Evolutionary conservation across 2,113 vertebrate species (phyloP), one percentile per base, ranked within the genome.

Genomic region (Pelusios castaneus): DNA sequence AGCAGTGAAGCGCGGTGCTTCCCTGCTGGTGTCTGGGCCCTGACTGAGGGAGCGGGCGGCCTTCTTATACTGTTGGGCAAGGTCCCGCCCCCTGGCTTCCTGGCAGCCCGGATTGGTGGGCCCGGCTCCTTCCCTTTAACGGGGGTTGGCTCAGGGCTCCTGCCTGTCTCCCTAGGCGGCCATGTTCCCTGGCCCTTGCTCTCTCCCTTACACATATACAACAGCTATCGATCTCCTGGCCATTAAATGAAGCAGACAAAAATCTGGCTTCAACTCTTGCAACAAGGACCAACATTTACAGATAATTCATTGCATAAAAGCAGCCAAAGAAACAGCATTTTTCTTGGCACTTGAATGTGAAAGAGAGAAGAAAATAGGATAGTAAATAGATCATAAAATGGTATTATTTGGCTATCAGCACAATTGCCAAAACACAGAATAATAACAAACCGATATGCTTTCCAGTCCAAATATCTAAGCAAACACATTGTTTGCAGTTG

Each of bases 401-500:
- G 34, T 31, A 47, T 87, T 78, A 3, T 83, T 89, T 11, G 63
- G 3, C 3, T 67, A 80, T 7, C 79, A 70, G 38, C 79, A 70
- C 34, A 14, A 38, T 29, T 5, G 2, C 14, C 25, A 49, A 77
- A 22, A 67, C 4, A 73, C 19, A 76, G 73, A 80, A 13, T 75
- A 63, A 27, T 10, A 67, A 86, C 49, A 3, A 92, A 80, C 2
- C 92, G 2, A 60, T 55, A 76, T 82, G 56, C 67, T 79, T 82
- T 45, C 16, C 19, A 75, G 4, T 56, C 82, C 58, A 96, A 47
- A 49, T 52, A 87, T 7, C 75, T 58, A 80, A 73, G 29, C n/a
- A 84, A 31, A 56, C 80, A 47, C 2, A 0, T 0, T 29, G 27
- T 58, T 25, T 58, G 24, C 9, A 54, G 34, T 29, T 41, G 31